Conservation (phyloP, 1,140 invertebrate species). For the Capitella teleta region DNA sequence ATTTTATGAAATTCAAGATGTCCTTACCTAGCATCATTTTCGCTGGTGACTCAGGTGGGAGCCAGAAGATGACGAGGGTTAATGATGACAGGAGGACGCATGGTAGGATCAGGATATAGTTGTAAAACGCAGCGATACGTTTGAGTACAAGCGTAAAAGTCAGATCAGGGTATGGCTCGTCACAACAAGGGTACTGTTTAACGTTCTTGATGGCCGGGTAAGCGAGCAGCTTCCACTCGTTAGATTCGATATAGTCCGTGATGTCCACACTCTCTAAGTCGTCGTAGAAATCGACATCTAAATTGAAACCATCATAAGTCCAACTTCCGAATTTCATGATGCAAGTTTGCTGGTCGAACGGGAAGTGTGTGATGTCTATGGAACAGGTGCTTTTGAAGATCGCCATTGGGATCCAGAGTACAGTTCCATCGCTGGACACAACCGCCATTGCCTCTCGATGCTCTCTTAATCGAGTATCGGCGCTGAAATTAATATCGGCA, state of each 20-base stretch:
- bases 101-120: constrained; percentile 41
- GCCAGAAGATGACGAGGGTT: constrained; percentile 42
- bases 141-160: constrained; percentile 34
- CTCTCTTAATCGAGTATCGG: constrained; percentile 37
- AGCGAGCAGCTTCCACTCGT: constrained; percentile 39
- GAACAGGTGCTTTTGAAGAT: constrained; percentile 95
- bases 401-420: constrained; percentile 93
- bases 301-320: constrained; percentile 39
- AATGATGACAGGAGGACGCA: constrained; percentile 39
- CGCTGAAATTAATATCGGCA: constrained; percentile 19
- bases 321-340: constrained; percentile 41
- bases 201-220: constrained; percentile 27
- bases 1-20: too few relatives aligned
- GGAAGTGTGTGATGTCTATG: constrained; percentile 50
- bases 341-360: constrained; percentile 40
- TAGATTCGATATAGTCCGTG: constrained; percentile 37
- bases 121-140: constrained; percentile 40
- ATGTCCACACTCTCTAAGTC: constrained; percentile 28
- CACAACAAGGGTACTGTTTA: constrained; percentile 38
- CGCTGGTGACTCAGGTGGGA: constrained; percentile 42
- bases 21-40: constrained; percentile 42
- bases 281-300: constrained; percentile 33
- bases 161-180: constrained; percentile 39
- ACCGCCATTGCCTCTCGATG: constrained; percentile 35
- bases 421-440: constrained; percentile 72